Conservation (phyloP, 1,140 invertebrate species). For the Octopus bimaculoides region DNA sequence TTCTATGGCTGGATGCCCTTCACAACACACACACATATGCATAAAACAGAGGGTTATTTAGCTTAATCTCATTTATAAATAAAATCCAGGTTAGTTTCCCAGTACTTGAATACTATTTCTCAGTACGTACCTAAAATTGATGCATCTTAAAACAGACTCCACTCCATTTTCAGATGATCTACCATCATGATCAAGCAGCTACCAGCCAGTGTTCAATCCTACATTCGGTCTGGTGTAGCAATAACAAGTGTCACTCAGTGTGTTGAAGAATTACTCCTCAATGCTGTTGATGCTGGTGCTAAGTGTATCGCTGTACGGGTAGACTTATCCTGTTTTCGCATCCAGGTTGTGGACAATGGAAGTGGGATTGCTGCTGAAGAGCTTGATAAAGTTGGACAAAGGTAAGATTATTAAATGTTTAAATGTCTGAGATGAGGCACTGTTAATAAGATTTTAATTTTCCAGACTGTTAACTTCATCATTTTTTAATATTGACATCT, state of each 20-base stretch:
- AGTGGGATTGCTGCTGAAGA: conserved; percentile 61
- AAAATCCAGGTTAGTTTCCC: no score
- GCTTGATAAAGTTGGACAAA: conserved; percentile 61
- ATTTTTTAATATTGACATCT: no score
- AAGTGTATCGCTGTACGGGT: conserved; percentile 66
- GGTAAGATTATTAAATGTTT: conserved; percentile 40
- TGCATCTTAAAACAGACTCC: no score
- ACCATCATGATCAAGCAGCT: conserved; percentile 38
- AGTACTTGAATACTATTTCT: no score
- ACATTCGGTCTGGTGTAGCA: conserved; percentile 55
- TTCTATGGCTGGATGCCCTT: no score
- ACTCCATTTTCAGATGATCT: no score
- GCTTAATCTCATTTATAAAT: no score
- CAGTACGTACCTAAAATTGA: no score
- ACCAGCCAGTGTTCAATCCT: conserved; percentile 42
- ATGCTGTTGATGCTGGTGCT: conserved; percentile 66
- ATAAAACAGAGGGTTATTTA: no score
- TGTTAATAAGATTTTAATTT: neutral
- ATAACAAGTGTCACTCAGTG: conserved; percentile 55
- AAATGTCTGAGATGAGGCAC: neutral
- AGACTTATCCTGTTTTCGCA: conserved; percentile 61
- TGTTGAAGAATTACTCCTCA: conserved; percentile 62
- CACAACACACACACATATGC: no score
- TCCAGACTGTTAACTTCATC: no score
- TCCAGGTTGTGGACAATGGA: conserved; percentile 72